These are phyloP conservation scores for Gambelia wislizenii DNA, from an alignment of 2,797 vertebrate species.

Conservation along the genomic window DNA sequence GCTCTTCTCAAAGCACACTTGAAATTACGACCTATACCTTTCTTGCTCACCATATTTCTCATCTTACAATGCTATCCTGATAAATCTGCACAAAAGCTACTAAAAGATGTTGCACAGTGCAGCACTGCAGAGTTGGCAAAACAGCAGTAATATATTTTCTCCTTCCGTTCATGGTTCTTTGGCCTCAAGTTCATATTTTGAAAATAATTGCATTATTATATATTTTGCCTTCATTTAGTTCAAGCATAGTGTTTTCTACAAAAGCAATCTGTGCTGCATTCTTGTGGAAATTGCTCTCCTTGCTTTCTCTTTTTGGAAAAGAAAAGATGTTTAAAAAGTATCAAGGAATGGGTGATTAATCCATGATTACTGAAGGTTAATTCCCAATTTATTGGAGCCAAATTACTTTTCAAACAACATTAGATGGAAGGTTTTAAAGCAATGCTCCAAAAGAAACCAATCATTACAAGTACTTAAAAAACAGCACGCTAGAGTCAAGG, in stretches of 20 bases:
- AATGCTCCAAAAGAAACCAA: slow-evolving; percentile 18
- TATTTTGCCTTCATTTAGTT: not conserved
- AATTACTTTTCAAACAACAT: slow-evolving; percentile 34
- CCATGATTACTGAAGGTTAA: slow-evolving; percentile 37
- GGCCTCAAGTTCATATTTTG: not conserved
- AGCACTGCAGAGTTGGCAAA: not conserved
- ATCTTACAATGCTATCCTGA: not conserved
- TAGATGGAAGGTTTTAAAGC: slow-evolving; percentile 19
- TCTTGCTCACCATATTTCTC: not conserved
- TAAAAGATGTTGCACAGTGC: not conserved
- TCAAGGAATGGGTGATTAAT: slow-evolving; percentile 26
- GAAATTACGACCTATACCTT: not conserved
- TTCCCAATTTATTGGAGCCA: slow-evolving; percentile 17
- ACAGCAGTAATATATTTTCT: not conserved
- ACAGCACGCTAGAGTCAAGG: slow-evolving; percentile 31
- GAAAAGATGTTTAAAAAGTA: not conserved
- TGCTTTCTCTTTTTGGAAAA: not conserved
- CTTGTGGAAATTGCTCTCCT: not conserved
- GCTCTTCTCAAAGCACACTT: not conserved
- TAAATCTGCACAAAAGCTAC: not conserved
- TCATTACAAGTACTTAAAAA: slow-evolving; percentile 29
- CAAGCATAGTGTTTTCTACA: not conserved
- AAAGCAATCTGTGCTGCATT: not conserved
- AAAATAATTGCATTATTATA: not conserved
- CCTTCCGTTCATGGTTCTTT: not conserved